Conservation (phyloP, 2,797 vertebrate genomes). For the Sebastes dallii region DNA sequence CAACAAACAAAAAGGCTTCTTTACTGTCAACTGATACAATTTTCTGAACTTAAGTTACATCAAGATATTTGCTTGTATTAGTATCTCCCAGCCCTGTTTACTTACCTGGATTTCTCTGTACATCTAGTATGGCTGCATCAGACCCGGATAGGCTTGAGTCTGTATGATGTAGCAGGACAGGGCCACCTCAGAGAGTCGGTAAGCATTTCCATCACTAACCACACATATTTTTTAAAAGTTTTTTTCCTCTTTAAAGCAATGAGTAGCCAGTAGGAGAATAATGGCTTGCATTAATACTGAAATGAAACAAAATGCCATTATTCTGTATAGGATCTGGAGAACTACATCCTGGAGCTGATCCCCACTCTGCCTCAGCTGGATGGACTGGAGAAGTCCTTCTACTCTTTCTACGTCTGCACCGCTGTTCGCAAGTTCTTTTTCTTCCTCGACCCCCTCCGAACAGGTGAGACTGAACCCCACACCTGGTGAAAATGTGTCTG, state of each 20-base stretch:
- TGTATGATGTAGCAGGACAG: slow-evolving; percentile 98
- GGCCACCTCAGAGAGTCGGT: slow-evolving; percentile 97
- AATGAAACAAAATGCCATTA: background rate
- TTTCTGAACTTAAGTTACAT: background rate
- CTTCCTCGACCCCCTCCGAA: slow-evolving; percentile 96
- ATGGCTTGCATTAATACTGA: background rate
- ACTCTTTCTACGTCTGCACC: slow-evolving; percentile 98
- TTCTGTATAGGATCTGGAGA: slow-evolving; percentile 92
- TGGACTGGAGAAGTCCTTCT: slow-evolving; percentile 99
- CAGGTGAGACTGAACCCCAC: slow-evolving; percentile 80
- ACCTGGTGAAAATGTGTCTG: background rate
- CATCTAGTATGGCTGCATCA: slow-evolving; percentile 96
- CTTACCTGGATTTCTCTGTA: background rate
- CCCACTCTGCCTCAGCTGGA: slow-evolving; percentile 97
- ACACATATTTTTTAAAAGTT: too few species aligned
- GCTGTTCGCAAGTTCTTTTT: slow-evolving; percentile 99
- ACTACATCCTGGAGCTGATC: slow-evolving; percentile 98
- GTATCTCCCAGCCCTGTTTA: background rate
- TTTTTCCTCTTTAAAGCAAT: background rate
- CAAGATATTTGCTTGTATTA: background rate
- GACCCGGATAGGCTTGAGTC: slow-evolving; percentile 96
- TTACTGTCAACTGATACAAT: background rate
- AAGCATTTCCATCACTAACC: slow-evolving; percentile 59
- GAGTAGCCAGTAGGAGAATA: background rate
- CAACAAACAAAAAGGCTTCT: background rate